phyloP scores from a whole-genome alignment of 2,113 vertebrate species.

The Ascaphus truei region DNA sequence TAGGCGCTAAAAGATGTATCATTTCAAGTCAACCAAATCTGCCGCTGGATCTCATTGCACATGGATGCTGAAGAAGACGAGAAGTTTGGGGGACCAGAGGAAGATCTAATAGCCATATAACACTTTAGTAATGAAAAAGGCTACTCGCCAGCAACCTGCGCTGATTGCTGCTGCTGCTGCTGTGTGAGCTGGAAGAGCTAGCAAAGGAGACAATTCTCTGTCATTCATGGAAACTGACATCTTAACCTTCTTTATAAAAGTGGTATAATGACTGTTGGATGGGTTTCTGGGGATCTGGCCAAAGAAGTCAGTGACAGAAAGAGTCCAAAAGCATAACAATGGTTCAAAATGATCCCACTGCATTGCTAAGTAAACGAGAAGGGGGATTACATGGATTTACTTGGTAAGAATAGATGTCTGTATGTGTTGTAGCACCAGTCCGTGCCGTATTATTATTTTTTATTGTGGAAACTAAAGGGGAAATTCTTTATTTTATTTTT shows the following conservation, averaged over 20 bases:
- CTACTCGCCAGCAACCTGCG: background rate
- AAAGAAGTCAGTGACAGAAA: background rate
- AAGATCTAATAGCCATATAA: background rate
- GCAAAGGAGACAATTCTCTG: background rate
- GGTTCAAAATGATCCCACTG: background rate
- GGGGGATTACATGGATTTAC: background rate
- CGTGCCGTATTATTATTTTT: background rate
- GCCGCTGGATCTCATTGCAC: background rate
- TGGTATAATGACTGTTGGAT: background rate
- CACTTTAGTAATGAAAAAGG: background rate
- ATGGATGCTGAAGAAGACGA: constrained; percentile 2
- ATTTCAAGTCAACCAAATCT: background rate
- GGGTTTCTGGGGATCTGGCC: background rate
- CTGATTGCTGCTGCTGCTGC: background rate
- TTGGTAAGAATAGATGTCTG: background rate
- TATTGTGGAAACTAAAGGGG: too few species aligned
- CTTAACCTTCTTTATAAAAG: background rate
- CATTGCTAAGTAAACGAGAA: background rate
- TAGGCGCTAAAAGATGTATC: background rate
- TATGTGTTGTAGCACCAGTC: background rate
- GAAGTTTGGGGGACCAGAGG: constrained; percentile 19
- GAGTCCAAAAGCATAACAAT: background rate
- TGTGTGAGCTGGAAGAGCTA: background rate
- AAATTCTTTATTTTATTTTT: too few species aligned
- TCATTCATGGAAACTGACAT: background rate